Conservation (phyloP, 2,113 vertebrate species). For the Stegostoma tigrinum region DNA sequence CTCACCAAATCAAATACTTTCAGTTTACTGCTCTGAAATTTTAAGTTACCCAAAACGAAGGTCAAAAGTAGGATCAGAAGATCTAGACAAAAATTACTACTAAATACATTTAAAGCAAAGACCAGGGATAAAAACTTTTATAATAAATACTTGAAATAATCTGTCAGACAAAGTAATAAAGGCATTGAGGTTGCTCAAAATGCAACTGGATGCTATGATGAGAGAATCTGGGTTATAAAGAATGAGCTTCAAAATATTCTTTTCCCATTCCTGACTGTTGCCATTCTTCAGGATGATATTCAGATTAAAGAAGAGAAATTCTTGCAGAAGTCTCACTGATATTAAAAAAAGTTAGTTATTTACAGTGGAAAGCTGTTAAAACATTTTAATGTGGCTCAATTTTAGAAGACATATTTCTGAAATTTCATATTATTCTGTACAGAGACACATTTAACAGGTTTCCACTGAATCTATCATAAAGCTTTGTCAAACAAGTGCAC, state of each 20-base stretch:
- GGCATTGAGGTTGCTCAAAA: background rate
- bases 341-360: background rate
- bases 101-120: background rate
- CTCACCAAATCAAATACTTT: background rate
- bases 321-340: background rate
- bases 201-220: background rate
- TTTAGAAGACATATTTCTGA: background rate
- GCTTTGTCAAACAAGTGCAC: background rate
- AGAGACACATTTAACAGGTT: background rate
- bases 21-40: background rate
- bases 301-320: background rate
- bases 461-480: background rate
- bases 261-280: background rate
- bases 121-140: background rate
- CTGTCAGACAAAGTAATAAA: background rate
- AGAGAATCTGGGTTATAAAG: background rate
- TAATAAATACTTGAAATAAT: background rate
- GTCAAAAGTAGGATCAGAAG: background rate
- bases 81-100: background rate
- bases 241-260: background rate
- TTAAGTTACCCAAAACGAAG: background rate
- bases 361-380: slow-evolving; percentile 20
- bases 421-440: background rate
- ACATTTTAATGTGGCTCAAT: background rate
- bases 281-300: background rate